Evolutionary conservation across 1,140 invertebrate species (phyloP).

Genomic region (Spodoptera litura): DNA sequence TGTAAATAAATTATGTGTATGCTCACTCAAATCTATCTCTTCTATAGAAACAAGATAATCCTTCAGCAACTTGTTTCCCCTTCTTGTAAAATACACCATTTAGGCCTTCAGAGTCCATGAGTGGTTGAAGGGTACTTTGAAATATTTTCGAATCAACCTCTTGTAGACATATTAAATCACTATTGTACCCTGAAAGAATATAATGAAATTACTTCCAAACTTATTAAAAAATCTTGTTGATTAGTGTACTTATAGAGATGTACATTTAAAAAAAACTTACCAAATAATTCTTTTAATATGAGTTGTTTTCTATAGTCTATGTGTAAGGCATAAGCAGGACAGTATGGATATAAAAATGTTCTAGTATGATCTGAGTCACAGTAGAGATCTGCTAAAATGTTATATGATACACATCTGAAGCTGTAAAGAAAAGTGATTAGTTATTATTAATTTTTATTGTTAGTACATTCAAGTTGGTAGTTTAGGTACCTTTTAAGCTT

Average conservation of each 20-base stretch:
- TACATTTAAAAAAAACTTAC: slow-evolving; percentile 78
- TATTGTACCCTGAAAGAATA: slow-evolving; percentile 91
- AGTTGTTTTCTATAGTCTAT: slow-evolving; percentile 95
- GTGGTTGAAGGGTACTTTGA: slow-evolving; percentile 89
- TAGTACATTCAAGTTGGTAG: not conserved
- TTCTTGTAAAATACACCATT: slow-evolving; percentile 90
- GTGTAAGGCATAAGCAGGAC: slow-evolving; percentile 91
- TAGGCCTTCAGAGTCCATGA: slow-evolving; percentile 87
- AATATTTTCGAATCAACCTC: slow-evolving; percentile 96
- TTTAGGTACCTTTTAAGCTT: slow-evolving; percentile 71
- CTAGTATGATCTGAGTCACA: slow-evolving; percentile 92
- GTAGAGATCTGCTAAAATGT: slow-evolving; percentile 95
- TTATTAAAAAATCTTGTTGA: not conserved
- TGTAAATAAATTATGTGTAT: not conserved
- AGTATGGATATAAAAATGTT: slow-evolving; percentile 92
- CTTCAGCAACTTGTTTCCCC: slow-evolving; percentile 91
- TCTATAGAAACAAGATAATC: slow-evolving; percentile 92
- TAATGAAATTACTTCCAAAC: slow-evolving; percentile 34
- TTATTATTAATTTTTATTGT: slow-evolving; percentile 14
- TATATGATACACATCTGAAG: slow-evolving; percentile 94
- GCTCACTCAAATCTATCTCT: slow-evolving; percentile 87
- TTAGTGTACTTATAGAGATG: not conserved
- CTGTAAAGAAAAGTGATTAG: slow-evolving; percentile 83
- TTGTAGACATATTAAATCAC: slow-evolving; percentile 96
- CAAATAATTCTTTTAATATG: slow-evolving; percentile 93